A percentile compares a stretch with the other conserved stretches of the same genome.
These are phyloP conservation scores for Porites australiensis DNA, from an alignment of 64 coral and sea anemone genomes.

Conservation along the genomic window DNA sequence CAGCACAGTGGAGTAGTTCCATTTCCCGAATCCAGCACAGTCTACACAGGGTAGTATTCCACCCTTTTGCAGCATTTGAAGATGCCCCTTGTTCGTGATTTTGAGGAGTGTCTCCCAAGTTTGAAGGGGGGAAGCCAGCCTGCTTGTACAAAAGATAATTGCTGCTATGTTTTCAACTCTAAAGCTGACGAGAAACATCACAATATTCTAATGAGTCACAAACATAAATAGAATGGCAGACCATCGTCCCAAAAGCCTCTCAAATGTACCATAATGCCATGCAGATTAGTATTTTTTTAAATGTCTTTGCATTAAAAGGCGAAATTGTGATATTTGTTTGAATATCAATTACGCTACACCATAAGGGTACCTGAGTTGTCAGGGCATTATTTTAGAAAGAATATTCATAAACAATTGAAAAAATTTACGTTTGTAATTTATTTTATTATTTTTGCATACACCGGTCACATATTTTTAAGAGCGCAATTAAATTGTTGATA, in stretches of 20 bases:
- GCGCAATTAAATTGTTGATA: too few relatives aligned
- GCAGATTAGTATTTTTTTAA: not conserved
- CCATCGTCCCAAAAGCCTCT: not conserved
- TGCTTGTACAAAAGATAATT: not conserved
- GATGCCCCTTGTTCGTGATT: not conserved
- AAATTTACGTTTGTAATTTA: too few relatives aligned
- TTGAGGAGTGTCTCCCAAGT: not conserved
- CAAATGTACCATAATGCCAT: not conserved
- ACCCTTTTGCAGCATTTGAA: not conserved
- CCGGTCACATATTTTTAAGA: too few relatives aligned
- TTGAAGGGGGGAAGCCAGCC: not conserved
- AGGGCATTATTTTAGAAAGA: too few relatives aligned
- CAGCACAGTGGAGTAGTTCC: not conserved
- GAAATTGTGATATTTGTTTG: not conserved
- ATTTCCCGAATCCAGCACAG: not conserved
- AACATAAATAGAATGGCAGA: not conserved
- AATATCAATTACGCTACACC: too few relatives aligned
- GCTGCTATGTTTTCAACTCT: not conserved
- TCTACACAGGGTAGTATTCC: not conserved
- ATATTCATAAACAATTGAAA: too few relatives aligned
- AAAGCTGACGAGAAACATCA: constrained; percentile 5
- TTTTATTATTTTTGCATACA: too few relatives aligned
- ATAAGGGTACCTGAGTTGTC: too few relatives aligned
- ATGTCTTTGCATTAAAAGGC: not conserved
- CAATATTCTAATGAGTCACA: constrained; percentile 7